phyloP scores from a whole-genome alignment of 1,140 invertebrate genomes.

The Belonocnema kinseyi region DNA sequence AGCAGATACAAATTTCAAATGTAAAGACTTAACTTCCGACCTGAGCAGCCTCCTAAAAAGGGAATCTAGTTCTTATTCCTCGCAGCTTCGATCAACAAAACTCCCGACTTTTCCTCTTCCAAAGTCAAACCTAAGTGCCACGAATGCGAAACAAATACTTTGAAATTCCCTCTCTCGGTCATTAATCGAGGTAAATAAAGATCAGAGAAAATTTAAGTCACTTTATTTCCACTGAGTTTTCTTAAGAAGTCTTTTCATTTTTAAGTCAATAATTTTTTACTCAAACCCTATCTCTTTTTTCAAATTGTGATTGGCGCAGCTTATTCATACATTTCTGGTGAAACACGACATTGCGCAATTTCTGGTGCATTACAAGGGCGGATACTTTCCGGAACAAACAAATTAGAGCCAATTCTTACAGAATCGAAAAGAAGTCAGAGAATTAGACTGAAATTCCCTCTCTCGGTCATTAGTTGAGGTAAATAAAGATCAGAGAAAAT shows the following conservation, averaged over 20 bases:
- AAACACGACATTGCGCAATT: too few species aligned
- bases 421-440: neutral
- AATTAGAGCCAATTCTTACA: neutral
- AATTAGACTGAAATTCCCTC: constrained; percentile 2
- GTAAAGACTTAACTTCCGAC: constrained; percentile 50
- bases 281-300: too few species aligned
- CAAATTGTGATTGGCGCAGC: too few species aligned
- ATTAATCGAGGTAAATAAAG: constrained; percentile 40
- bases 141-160: constrained; percentile 52
- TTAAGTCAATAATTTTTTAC: too few species aligned
- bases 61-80: constrained; percentile 62
- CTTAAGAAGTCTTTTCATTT: too few species aligned
- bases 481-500: neutral
- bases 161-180: constrained; percentile 31
- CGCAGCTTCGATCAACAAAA: constrained; percentile 64
- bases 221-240: too few species aligned
- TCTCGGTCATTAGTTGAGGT: constrained; percentile 37
- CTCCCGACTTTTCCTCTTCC: constrained; percentile 44
- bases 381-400: too few species aligned
- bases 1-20: constrained; percentile 42
- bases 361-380: too few species aligned
- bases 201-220: neutral
- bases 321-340: too few species aligned
- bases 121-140: constrained; percentile 47
- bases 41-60: constrained; percentile 41